Base-by-base conservation (phyloP, 64 coral and sea anemone genomes). In the Stylophora pistillata region DNA sequence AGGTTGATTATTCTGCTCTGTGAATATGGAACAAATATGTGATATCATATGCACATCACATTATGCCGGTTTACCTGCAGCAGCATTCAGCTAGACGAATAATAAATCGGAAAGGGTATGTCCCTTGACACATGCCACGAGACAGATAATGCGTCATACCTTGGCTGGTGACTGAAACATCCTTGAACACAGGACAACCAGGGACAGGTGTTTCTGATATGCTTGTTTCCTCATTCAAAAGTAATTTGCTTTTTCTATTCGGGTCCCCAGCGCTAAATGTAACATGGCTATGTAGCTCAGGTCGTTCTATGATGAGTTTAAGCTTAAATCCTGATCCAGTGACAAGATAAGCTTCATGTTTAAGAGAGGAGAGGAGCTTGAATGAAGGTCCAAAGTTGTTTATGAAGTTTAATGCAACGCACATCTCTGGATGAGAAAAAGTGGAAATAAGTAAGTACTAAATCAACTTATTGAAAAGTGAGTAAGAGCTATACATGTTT, bases 341-440 rank as follows among this genome's bases (percentile, higher is more conserved):
- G 23, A 91, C 91, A 15, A 87, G 56, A 72, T 93, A 96, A 9
- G 87, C 95, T 15, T 91, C 81, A 10, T 83, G 91, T 31, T 96
- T 96, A 2, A 96, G 81, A 63, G 74, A 90, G 5, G 95, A 96
- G 52, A 90, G 83, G 0, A 96, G 91, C 87, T 72, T 86, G 21
- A 93, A 93, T 9, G 55, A 78, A 13, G 53, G 30, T 18, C 91
- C 91, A 55, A 77, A 55, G 10, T 59, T 32, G 58, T 96, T 96
- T 30, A 93, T 29, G 76, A 96, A 93, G 17, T 66, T 83, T 34
- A 83, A 69, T 0, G 80, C 80, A 14, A 69, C 80, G 18, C 80
- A 83, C 34, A 12, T 53, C 25, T 52, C 80, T 83, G 59, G 23
- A 68, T 66, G 3, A 59, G n/a, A 31, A 33, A 33, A 47, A 13